Conservation (phyloP, 2,888 invertebrate genomes). For the Harpagoxenus sublaevis region DNA sequence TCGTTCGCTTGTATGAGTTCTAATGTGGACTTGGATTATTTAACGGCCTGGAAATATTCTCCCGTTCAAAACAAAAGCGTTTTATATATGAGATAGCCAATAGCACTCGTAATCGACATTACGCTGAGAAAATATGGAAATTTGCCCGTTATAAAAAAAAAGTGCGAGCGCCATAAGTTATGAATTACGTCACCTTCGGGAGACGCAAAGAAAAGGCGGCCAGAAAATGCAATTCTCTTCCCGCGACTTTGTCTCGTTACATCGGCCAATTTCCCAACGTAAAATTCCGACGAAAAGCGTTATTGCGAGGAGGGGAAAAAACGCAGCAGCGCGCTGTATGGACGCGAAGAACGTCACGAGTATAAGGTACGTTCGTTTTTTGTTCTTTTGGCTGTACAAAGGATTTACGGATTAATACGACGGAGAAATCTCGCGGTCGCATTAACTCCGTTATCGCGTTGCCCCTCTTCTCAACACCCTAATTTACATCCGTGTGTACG, state of each 20-base stretch:
- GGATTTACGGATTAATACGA: constrained; percentile 44
- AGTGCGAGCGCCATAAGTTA: neutral
- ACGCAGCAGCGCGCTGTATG: neutral
- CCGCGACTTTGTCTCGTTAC: constrained; percentile 1
- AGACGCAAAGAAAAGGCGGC: neutral
- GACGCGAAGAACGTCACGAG: neutral
- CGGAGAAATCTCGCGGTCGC: constrained; percentile 45
- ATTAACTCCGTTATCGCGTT: constrained; percentile 47
- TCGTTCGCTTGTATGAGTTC: neutral
- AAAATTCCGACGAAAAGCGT: neutral
- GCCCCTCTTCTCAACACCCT: constrained; percentile 7
- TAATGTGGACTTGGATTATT: constrained; percentile 4
- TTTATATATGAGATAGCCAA: neutral
- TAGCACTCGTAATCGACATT: constrained; percentile 10
- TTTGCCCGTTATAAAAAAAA: neutral
- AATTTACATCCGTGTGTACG: constrained; percentile 46
- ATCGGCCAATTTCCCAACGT: constrained; percentile 19
- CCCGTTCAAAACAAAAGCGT: neutral
- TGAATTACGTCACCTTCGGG: neutral
- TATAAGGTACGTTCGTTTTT: neutral
- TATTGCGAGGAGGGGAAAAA: neutral
- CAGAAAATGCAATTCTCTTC: neutral
- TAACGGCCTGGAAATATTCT: constrained; percentile 14
- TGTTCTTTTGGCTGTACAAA: neutral
- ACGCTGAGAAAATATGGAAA: neutral